A percentile compares a stretch with the other conserved stretches of the same genome.
phyloP scores from a whole-genome alignment of 2,888 invertebrate species.

The Mimas tiliae region DNA sequence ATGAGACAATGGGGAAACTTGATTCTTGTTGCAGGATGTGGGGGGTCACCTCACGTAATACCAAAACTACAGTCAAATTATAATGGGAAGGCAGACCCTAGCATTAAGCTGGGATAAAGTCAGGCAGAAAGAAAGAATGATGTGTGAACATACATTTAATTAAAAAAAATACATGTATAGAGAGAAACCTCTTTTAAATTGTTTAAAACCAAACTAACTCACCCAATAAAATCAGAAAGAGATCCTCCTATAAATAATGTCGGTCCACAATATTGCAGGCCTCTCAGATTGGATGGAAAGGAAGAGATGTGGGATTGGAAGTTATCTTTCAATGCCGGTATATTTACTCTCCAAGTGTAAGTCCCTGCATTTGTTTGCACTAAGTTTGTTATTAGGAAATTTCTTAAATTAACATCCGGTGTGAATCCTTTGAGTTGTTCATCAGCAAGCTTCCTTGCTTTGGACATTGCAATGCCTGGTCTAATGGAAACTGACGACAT shows the following conservation, averaged over 20 bases:
- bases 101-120: no score
- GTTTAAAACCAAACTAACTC: conserved; percentile 40
- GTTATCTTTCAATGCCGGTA: conserved; percentile 88
- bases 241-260: conserved; percentile 93
- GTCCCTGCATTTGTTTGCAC: conserved; percentile 86
- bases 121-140: no score
- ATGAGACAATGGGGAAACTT: no score
- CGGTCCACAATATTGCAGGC: conserved; percentile 86
- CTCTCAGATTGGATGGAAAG: conserved; percentile 85
- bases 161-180: no score
- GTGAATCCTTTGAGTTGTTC: conserved; percentile 85
- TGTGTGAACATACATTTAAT: no score
- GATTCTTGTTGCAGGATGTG: no score
- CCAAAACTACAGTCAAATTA: no score
- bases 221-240: conserved; percentile 93
- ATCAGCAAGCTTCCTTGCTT: conserved; percentile 87
- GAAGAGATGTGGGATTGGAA: conserved; percentile 86
- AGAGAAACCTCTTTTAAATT: no score
- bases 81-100: no score
- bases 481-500: conserved; percentile 87
- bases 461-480: conserved; percentile 86
- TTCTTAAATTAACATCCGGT: conserved; percentile 84
- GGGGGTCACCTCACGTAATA: no score
- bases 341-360: conserved; percentile 92
- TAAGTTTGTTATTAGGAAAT: conserved; percentile 95